A percentile compares a stretch with the other conserved stretches of the same genome.
Evolutionary conservation across 2,888 invertebrate genomes (phyloP).

Genomic region (Acrobasis consociella): DNA sequence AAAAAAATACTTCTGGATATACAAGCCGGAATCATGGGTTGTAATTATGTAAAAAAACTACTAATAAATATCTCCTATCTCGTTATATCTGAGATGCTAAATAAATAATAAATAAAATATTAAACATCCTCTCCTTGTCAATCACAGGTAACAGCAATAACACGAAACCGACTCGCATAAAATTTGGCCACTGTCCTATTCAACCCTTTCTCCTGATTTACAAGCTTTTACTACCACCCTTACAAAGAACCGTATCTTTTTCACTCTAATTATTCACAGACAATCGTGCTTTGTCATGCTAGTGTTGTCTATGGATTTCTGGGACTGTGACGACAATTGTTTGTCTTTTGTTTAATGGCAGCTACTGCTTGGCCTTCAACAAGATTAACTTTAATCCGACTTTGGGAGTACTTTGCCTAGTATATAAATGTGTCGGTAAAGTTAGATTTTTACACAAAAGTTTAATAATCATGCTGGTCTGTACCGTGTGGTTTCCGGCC

Average conservation of each 20-base stretch:
- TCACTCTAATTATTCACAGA: conserved; percentile 5
- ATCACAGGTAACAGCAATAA: background rate
- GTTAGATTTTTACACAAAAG: background rate
- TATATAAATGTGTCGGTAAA: background rate
- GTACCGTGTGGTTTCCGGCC: too few species aligned
- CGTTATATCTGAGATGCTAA: too few species aligned
- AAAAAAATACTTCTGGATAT: too few species aligned
- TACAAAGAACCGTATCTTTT: background rate
- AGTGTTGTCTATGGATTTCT: background rate
- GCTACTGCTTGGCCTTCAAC: conserved; percentile 3
- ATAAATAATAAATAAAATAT: too few species aligned
- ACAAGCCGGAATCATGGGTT: too few species aligned
- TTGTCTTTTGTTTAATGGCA: background rate
- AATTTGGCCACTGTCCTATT: conserved; percentile 2
- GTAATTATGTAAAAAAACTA: too few species aligned
- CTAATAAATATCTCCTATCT: too few species aligned
- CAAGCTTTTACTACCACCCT: background rate
- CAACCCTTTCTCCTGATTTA: conserved; percentile 2
- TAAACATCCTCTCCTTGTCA: background rate
- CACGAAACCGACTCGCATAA: background rate
- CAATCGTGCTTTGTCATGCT: background rate
- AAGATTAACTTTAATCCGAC: conserved; percentile 1
- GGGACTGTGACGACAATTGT: background rate
- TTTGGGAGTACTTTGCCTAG: background rate
- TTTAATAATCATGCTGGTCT: too few species aligned